Conservation (phyloP, 2,113 vertebrate species). For the Triplophysa tibetana region DNA sequence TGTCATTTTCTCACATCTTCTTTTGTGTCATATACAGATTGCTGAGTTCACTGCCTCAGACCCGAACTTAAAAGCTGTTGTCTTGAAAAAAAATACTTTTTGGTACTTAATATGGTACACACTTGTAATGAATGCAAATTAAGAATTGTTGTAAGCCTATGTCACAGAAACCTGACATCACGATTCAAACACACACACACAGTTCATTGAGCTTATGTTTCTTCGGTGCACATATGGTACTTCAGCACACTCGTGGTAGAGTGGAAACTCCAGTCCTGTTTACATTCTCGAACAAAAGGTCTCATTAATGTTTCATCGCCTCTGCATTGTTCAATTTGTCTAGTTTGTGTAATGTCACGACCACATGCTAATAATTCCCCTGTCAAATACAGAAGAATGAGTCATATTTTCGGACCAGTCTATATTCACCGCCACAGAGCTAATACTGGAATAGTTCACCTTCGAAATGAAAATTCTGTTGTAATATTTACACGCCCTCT, state of each 20-base stretch:
- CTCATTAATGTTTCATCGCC: constrained; percentile 63
- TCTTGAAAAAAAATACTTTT: background rate
- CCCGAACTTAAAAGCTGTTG: background rate
- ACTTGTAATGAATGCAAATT: too few relatives aligned
- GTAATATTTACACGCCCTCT: too few relatives aligned
- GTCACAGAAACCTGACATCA: constrained; percentile 19
- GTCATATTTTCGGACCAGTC: constrained; percentile 15
- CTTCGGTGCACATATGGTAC: constrained; percentile 41
- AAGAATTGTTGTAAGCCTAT: background rate
- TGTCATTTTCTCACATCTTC: too few relatives aligned
- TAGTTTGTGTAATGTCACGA: constrained; percentile 40
- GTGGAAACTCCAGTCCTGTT: constrained; percentile 58
- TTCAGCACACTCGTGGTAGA: constrained; percentile 28
- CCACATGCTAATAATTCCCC: constrained; percentile 26
- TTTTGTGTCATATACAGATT: too few relatives aligned
- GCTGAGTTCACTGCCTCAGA: too few relatives aligned
- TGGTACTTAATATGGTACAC: background rate
- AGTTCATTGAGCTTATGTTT: constrained; percentile 25
- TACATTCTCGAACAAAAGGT: constrained; percentile 61
- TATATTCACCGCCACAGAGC: background rate
- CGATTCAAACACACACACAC: background rate
- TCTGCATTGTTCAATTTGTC: constrained; percentile 59
- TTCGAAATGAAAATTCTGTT: too few relatives aligned
- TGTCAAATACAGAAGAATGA: constrained; percentile 2
- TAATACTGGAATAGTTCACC: too few relatives aligned